phyloP scores from a whole-genome alignment of 2,797 vertebrate genomes.

The Tiaroga cobitis region DNA sequence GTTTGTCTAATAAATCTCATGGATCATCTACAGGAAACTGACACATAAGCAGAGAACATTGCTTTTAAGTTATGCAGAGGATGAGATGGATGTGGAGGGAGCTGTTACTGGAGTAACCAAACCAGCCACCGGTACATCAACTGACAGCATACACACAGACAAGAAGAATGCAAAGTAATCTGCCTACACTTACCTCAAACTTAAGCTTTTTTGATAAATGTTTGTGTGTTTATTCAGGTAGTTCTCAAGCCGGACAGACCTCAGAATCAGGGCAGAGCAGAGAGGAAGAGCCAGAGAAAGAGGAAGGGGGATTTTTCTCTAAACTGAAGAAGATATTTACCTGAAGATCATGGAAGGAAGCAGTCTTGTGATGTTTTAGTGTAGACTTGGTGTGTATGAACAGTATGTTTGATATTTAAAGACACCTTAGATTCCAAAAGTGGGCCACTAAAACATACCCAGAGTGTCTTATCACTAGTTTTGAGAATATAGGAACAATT shows the following conservation, averaged over 20 bases:
- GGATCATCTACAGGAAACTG: conserved; percentile 79
- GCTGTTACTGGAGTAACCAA: conserved; percentile 88
- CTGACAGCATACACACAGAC: not conserved
- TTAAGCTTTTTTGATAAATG: not conserved
- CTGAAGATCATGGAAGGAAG: conserved; percentile 71
- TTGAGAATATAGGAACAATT: not conserved
- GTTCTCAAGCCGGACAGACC: conserved; percentile 70
- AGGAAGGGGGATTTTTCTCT: conserved; percentile 80
- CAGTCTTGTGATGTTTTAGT: conserved; percentile 34
- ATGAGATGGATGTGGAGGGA: conserved; percentile 90
- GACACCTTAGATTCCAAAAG: not conserved
- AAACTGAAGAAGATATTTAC: conserved; percentile 90
- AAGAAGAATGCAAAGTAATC: not conserved
- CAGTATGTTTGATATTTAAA: not conserved
- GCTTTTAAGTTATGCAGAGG: conserved; percentile 91
- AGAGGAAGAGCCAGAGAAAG: conserved; percentile 55
- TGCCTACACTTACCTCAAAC: not conserved
- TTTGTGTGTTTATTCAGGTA: conserved; percentile 28
- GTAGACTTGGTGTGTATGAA: not conserved
- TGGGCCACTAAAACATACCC: not conserved
- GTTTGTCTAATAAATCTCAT: not conserved
- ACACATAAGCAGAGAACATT: conserved; percentile 86
- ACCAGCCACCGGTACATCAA: conserved; percentile 82
- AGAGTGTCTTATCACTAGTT: not conserved
- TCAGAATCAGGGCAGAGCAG: conserved; percentile 70